These are phyloP conservation scores for Otis tarda DNA, from an alignment of 2,113 vertebrate species.

Conservation along the genomic window DNA sequence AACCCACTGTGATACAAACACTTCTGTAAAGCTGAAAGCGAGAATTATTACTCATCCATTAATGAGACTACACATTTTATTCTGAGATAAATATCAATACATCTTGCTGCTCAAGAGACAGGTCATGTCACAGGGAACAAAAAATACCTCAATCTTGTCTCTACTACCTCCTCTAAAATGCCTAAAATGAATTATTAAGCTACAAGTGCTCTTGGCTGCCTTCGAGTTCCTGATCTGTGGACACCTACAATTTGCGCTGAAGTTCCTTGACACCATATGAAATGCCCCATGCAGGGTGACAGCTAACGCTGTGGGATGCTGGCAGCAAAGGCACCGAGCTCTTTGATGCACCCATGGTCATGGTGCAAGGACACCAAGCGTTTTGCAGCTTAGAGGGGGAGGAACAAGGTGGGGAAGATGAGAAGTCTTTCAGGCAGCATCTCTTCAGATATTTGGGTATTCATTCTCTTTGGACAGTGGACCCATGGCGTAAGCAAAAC, in stretches of 20 bases:
- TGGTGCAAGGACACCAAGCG: accelerated
- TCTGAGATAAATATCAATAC: background rate
- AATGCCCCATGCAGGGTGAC: accelerated
- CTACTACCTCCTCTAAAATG: too few species aligned
- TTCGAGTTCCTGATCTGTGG: background rate
- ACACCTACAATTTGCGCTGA: background rate
- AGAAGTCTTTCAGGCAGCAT: background rate
- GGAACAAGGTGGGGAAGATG: accelerated
- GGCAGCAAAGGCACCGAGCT: background rate
- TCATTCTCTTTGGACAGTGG: background rate
- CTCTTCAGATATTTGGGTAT: background rate
- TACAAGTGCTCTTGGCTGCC: background rate
- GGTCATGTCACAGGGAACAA: background rate
- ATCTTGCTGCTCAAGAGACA: background rate
- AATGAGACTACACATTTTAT: background rate
- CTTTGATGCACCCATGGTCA: accelerated
- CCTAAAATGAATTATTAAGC: background rate
- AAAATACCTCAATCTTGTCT: background rate
- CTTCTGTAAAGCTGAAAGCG: background rate
- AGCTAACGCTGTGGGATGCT: background rate
- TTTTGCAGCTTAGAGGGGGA: accelerated
- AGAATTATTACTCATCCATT: background rate
- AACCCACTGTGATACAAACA: background rate
- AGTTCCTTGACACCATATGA: accelerated
- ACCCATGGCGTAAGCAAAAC: background rate